phyloP scores from a whole-genome alignment of 2,797 vertebrate species.

The Catostomus latipinnis region DNA sequence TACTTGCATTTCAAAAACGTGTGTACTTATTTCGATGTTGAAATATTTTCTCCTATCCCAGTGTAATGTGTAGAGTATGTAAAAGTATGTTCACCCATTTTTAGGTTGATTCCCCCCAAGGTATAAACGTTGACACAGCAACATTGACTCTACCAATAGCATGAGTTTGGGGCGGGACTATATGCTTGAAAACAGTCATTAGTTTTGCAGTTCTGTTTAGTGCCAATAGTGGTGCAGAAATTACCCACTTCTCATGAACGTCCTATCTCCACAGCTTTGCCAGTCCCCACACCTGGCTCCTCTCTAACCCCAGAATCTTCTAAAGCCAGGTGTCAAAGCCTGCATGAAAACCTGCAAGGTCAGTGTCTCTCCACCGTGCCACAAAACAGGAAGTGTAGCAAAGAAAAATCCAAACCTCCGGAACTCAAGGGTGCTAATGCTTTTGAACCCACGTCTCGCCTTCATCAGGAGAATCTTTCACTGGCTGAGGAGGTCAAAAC shows the following conservation, averaged over 20 bases:
- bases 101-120: no score
- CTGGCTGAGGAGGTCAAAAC: slow-evolving; percentile 86
- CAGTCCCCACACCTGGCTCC: not conserved
- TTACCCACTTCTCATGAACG: not conserved
- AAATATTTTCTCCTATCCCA: no score
- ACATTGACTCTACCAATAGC: no score
- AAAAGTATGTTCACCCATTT: no score
- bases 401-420: slow-evolving; percentile 64
- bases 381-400: slow-evolving; percentile 70
- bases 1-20: no score
- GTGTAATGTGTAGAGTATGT: no score
- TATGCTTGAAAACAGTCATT: no score
- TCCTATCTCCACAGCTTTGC: slow-evolving; percentile 18
- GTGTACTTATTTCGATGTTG: no score
- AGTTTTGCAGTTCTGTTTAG: no score
- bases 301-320: slow-evolving; percentile 20
- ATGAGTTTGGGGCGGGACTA: no score
- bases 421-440: slow-evolving; percentile 61
- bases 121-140: no score
- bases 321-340: slow-evolving; percentile 19
- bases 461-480: slow-evolving; percentile 83
- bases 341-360: slow-evolving; percentile 14
- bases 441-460: slow-evolving; percentile 69
- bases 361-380: not conserved
- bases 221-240: no score